Evolutionary conservation across 2,888 invertebrate genomes (phyloP), one percentile per base, ranked within the genome.

Genomic region (Marasmarcha lunaedactyla): DNA sequence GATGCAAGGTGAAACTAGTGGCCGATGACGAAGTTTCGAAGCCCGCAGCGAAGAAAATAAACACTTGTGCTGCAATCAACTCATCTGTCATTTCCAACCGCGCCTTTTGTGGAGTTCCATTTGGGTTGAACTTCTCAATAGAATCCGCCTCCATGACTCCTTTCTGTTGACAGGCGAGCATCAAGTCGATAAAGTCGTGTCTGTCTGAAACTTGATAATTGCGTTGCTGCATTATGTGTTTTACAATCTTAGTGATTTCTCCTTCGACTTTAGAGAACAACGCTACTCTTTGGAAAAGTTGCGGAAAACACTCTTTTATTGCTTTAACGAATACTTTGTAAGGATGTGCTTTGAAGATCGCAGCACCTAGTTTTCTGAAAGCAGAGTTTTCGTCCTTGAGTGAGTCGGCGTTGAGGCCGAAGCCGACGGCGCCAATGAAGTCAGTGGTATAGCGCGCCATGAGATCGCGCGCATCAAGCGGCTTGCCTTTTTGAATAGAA

Each of bases 21-120:
- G 65, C 52, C 1, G 65, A 57, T 4, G 71, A 65, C 0, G 60
- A 61, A 1, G 61, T 58, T 41, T 61, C 61, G 36, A 58, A 59
- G 1, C 63, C 62, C 13, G 58, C 63, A 7, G 43, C 46, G 33
- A 49, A 49, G 38, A 49, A 49, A 10, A 47, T 15, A 13, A 46
- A 47, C 3, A 46, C 39, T 38, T 47, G 47, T 1, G 45, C 44
- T 1, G 38, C 40, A 30, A 43, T 41, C 12, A 43, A 30, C 6
- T 27, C 25, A 2, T 59, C 54, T 14, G 62, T 56, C 2, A 65
- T 15, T 15, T 54, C 52, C 14, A 59, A 26, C 33, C 54, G 57
- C 0, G 51, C 55, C 4, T 4, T 9, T 15, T 44, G 38, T 7
- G 48, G 44, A 7, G 38, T 46, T 1, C 52, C 52, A 25, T 50